Evolutionary conservation across 2,888 invertebrate species (phyloP).

Genomic region (Dermolepida albohirtum): DNA sequence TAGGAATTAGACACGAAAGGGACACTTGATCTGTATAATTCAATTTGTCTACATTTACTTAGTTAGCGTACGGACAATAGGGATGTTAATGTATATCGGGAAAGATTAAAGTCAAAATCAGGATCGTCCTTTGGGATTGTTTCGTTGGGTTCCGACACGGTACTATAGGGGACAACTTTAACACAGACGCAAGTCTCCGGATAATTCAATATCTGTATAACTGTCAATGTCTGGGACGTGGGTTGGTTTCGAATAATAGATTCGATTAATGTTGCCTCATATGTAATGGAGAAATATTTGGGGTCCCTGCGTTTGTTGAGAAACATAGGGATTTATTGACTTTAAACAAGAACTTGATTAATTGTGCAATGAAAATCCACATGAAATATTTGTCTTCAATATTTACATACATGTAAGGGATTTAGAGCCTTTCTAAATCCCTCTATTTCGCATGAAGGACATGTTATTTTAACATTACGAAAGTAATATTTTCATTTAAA

Average conservation of each 20-base stretch:
- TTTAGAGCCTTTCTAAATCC: too few relatives aligned
- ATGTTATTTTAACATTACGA: too few relatives aligned
- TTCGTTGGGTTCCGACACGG: slow-evolving; percentile 5
- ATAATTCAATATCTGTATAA: slow-evolving; percentile 36
- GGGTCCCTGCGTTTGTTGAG: slow-evolving; percentile 5
- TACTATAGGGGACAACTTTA: slow-evolving; percentile 15
- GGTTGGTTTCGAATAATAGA: slow-evolving; percentile 28
- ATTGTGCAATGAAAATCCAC: neutral
- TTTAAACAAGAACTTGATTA: slow-evolving; percentile 29
- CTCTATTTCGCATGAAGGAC: too few relatives aligned
- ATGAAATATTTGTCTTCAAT: neutral
- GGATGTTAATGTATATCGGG: slow-evolving; percentile 23
- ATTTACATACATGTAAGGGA: too few relatives aligned
- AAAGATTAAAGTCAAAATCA: slow-evolving; percentile 35
- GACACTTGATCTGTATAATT: slow-evolving; percentile 20
- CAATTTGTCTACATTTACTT: slow-evolving; percentile 13
- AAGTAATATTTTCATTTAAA: too few relatives aligned
- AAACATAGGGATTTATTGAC: slow-evolving; percentile 26
- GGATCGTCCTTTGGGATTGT: slow-evolving; percentile 10
- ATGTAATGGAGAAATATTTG: slow-evolving; percentile 33
- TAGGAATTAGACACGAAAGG: slow-evolving; percentile 11
- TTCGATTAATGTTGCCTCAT: slow-evolving; percentile 17
- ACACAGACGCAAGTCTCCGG: slow-evolving; percentile 24
- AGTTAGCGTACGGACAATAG: slow-evolving; percentile 14
- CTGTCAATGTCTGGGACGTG: slow-evolving; percentile 32